Percentiles rank a stretch among this genome's conserved stretches.
These are phyloP conservation scores for Hycleus phaleratus DNA, from an alignment of 1,140 invertebrate genomes.

Conservation along the genomic window DNA sequence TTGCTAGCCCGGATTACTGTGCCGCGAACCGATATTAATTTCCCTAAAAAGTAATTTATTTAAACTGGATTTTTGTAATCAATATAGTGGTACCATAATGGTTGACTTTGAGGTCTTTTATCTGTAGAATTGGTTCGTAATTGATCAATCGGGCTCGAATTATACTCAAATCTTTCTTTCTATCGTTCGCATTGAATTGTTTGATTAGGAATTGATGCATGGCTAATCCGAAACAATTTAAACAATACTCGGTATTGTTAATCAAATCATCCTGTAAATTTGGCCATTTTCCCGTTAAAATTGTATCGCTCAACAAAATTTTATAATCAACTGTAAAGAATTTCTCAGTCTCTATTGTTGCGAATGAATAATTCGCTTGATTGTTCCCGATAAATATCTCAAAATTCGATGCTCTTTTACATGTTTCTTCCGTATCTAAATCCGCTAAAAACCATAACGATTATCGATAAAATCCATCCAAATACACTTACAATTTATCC, in stretches of 20 bases:
- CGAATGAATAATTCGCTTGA: slow-evolving; percentile 45
- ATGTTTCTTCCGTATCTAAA: slow-evolving; percentile 40
- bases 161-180: slow-evolving; percentile 40
- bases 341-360: slow-evolving; percentile 54
- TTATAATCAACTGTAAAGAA: slow-evolving; percentile 59
- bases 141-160: slow-evolving; percentile 62
- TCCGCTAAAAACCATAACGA: slow-evolving; percentile 42
- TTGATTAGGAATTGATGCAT: slow-evolving; percentile 56
- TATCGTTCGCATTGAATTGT: slow-evolving; percentile 44
- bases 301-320: slow-evolving; percentile 47
- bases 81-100: slow-evolving; percentile 55
- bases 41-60: slow-evolving; percentile 49
- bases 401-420: slow-evolving; percentile 47
- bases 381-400: slow-evolving; percentile 50
- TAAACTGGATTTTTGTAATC: not conserved
- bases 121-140: slow-evolving; percentile 55
- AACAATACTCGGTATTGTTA: slow-evolving; percentile 53
- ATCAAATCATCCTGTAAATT: slow-evolving; percentile 57
- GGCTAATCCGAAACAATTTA: slow-evolving; percentile 61
- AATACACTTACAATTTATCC: no score
- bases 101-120: slow-evolving; percentile 70
- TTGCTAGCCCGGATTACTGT: slow-evolving; percentile 78
- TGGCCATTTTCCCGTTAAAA: slow-evolving; percentile 49
- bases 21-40: slow-evolving; percentile 75
- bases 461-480: no score